phyloP scores from a whole-genome alignment of 1,140 invertebrate genomes.

The Calephelis nemesis region DNA sequence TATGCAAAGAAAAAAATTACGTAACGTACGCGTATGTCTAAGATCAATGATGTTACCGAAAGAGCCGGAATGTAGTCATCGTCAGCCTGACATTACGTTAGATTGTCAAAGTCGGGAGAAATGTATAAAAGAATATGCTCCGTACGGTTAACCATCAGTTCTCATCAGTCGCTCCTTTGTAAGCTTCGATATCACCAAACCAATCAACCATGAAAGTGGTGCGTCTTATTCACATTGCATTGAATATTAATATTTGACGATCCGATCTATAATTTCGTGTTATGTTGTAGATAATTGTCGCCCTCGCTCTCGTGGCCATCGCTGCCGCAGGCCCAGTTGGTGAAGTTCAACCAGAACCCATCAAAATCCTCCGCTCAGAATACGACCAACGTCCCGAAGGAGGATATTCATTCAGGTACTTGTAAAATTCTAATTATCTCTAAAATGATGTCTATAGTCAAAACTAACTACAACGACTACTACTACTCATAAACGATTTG shows the following conservation, averaged over 20 bases:
- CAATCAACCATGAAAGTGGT: conserved; percentile 70
- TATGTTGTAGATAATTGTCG: conserved; percentile 58
- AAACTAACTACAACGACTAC: too few relatives aligned
- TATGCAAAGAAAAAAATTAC: conserved; percentile 18
- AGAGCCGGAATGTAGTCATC: conserved; percentile 57
- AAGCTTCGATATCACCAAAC: conserved; percentile 48
- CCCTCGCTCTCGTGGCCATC: conserved; percentile 61
- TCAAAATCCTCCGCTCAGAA: conserved; percentile 57
- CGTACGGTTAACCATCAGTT: conserved; percentile 59
- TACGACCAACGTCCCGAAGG: conserved; percentile 59
- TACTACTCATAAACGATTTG: too few relatives aligned
- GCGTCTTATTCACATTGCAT: conserved; percentile 31
- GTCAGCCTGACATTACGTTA: conserved; percentile 63
- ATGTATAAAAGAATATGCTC: conserved; percentile 74
- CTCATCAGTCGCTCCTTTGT: conserved; percentile 66
- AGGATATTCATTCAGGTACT: conserved; percentile 56
- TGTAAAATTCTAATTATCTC: background rate
- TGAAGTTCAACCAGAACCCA: conserved; percentile 31
- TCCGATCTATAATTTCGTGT: background rate
- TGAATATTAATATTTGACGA: background rate
- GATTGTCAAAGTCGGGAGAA: conserved; percentile 49
- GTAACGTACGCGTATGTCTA: conserved; percentile 33
- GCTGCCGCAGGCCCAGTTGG: conserved; percentile 41
- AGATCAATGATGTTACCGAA: conserved; percentile 42
- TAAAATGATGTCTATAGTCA: too few relatives aligned